Base-by-base conservation (phyloP, 2,797 vertebrate genomes). In the Apogon hyalosoma region DNA sequence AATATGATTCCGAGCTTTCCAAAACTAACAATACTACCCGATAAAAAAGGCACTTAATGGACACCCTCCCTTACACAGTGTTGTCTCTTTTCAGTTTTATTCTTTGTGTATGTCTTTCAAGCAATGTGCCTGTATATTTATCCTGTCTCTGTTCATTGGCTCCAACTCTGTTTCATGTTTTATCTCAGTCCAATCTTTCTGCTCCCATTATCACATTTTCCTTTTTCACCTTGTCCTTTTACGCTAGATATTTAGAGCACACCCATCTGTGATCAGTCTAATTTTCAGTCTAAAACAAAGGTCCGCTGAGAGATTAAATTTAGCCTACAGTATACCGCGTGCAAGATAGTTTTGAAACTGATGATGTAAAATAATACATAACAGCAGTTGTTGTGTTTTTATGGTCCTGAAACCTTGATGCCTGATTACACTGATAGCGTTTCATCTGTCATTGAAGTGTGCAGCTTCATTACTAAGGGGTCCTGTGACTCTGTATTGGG, bases 331-430 rank as follows among this genome's bases (percentile, higher is more conserved):
- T 56, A 61, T 69, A 69, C 60, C 70, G 85, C 41, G 11, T 11
- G 40, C 56, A 33, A 69, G 56, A 82, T 77, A 63, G 69, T 82
- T 73, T 54, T 65, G 52, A 77, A 73, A 70, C 68, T 62, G 67
- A 50, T 72, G 57, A 77, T 80, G 81, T 88, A 83, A 88, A 88
- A 79, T 69, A 83, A 88, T 82, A 84, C 71, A 75, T 36, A 56
- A 51, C 55, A 48, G 24, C 69, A 73, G 69, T 80, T 76, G 66
- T 57, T 80, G 64, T 69, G 21, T 76, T 84, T 82, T 77, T 54
- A 63, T 51, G 51, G 12, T 47, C 47, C 60, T 73, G 72, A 82
- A 82, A 84, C 66, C 60, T 65, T 51, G 56, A 74, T 87, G 79
- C 62, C 72, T 85, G 82, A 86, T 91, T 65, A 63, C 43, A 45